Conservation (phyloP, 1,140 invertebrate species). For the Bemisia tabaci region DNA sequence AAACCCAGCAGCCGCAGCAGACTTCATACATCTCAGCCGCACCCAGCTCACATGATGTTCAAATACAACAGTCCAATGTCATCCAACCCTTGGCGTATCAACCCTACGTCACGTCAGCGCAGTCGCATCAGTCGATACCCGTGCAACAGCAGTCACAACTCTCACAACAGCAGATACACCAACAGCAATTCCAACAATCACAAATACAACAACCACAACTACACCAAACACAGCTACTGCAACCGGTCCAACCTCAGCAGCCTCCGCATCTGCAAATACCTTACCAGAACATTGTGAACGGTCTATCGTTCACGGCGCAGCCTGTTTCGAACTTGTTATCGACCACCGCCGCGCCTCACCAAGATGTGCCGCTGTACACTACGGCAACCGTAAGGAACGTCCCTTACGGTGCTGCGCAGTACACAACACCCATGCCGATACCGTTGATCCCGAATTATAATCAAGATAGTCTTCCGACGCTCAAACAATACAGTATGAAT, state of each 20-base stretch:
- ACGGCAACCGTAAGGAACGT: not conserved
- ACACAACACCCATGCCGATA: not conserved
- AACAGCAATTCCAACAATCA: constrained; percentile 17
- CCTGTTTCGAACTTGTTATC: not conserved
- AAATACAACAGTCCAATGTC: constrained; percentile 20
- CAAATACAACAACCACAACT: not conserved
- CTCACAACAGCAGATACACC: constrained; percentile 25
- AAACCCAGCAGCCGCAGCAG: constrained; percentile 30
- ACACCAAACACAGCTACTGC: not conserved
- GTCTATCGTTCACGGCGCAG: not conserved
- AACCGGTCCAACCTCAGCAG: not conserved
- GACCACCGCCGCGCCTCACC: not conserved
- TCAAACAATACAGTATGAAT: not conserved
- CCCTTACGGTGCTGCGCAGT: too few relatives aligned
- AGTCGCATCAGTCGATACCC: constrained; percentile 4
- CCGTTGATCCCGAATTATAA: not conserved
- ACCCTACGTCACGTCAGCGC: constrained; percentile 18
- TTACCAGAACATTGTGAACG: not conserved
- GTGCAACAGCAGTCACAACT: constrained; percentile 9
- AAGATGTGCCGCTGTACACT: not conserved
- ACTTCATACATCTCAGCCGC: constrained; percentile 31
- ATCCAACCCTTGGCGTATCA: constrained; percentile 20
- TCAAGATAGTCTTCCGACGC: not conserved
- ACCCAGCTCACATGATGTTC: constrained; percentile 22
- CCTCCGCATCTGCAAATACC: not conserved